Percentiles rank a stretch among this genome's conserved stretches.
phyloP scores from a whole-genome alignment of 1,140 invertebrate species.

The Aplysia californica region DNA sequence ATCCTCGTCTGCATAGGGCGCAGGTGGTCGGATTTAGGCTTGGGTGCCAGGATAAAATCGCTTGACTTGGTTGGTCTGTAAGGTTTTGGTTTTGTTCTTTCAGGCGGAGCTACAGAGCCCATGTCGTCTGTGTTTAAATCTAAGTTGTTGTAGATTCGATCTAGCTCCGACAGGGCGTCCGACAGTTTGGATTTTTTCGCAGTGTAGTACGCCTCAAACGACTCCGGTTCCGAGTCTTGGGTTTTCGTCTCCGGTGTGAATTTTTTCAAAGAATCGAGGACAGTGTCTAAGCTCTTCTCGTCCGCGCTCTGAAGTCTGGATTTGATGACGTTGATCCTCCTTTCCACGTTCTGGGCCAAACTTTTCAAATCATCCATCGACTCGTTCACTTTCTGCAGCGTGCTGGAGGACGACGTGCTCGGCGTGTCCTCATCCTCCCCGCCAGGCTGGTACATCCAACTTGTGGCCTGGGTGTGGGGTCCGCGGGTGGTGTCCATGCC shows the following conservation, averaged over 20 bases:
- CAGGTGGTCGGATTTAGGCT: constrained; percentile 14
- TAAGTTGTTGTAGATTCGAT: constrained; percentile 54
- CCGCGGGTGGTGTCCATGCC: constrained; percentile 11
- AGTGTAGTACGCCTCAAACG: constrained; percentile 37
- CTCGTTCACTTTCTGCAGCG: constrained; percentile 36
- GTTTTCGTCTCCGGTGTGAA: constrained; percentile 45
- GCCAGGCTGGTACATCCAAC: constrained; percentile 14
- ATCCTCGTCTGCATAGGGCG: constrained; percentile 26
- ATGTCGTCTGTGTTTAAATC: constrained; percentile 45
- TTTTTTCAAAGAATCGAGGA: constrained; percentile 51
- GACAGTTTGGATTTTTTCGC: constrained; percentile 52
- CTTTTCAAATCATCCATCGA: constrained; percentile 57
- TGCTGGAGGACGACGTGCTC: neutral
- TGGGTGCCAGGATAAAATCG: neutral
- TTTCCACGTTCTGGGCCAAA: constrained; percentile 55
- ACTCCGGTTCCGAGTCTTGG: constrained; percentile 33
- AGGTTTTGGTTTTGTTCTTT: constrained; percentile 35
- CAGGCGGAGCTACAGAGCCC: constrained; percentile 29
- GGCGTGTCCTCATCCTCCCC: neutral
- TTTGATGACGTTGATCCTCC: constrained; percentile 53
- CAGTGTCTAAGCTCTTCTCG: constrained; percentile 54
- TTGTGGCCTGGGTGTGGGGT: neutral
- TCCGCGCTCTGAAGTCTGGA: constrained; percentile 52
- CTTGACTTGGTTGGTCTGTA: constrained; percentile 23
- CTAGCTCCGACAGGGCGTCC: constrained; percentile 55